phyloP scores from a whole-genome alignment of 2,113 vertebrate genomes.

The Hystrix brachyura region DNA sequence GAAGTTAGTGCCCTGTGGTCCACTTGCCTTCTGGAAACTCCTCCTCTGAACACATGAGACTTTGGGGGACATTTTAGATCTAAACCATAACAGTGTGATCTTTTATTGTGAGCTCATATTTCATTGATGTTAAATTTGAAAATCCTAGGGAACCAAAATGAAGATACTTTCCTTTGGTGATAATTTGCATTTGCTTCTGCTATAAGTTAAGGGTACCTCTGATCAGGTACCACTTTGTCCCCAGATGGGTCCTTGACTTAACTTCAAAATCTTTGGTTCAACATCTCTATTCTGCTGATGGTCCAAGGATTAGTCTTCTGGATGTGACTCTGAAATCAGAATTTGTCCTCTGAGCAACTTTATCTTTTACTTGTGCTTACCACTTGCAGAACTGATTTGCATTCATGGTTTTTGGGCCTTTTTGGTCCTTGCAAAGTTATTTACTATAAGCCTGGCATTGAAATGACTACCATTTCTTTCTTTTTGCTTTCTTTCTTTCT shows the following conservation, averaged over 20 bases:
- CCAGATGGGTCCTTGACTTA: background rate
- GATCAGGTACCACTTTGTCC: background rate
- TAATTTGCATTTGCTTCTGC: slow-evolving; percentile 35
- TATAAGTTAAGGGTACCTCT: background rate
- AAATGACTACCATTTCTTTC: background rate
- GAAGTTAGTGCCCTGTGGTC: background rate
- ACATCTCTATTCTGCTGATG: too few relatives aligned
- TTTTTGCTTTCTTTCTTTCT: too few relatives aligned
- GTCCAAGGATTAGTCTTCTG: background rate
- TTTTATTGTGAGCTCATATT: background rate
- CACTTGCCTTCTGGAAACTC: background rate
- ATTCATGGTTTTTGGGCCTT: background rate
- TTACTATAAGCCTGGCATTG: background rate
- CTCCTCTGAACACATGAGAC: background rate
- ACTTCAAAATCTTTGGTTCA: background rate
- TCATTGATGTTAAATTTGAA: slow-evolving; percentile 41
- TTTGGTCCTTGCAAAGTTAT: background rate
- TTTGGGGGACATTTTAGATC: background rate
- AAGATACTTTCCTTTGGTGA: background rate
- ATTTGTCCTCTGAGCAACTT: background rate
- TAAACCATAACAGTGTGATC: background rate
- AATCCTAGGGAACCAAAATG: background rate
- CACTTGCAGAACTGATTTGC: background rate
- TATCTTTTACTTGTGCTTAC: background rate
- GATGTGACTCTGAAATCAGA: background rate